Conservation (phyloP, 2,888 invertebrate species). For the Zhuqinia jingwanae region DNA sequence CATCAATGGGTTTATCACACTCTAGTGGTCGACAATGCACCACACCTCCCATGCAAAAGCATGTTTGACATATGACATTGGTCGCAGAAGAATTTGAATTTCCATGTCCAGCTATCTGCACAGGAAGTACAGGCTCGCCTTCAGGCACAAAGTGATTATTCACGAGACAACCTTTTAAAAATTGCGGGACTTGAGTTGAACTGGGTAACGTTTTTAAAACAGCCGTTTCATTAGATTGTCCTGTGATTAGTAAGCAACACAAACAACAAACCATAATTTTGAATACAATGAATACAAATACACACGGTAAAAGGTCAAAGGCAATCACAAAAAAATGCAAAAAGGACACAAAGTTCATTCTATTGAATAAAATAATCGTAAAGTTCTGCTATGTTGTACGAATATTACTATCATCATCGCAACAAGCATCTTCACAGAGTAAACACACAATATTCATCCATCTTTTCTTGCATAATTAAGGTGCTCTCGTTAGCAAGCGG, state of each 20-base stretch:
- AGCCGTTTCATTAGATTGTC: constrained; percentile 76
- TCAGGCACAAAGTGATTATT: constrained; percentile 85
- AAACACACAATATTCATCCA: too few relatives aligned
- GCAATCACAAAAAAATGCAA: too few relatives aligned
- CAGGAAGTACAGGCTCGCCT: constrained; percentile 86
- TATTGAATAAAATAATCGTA: too few relatives aligned
- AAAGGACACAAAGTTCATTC: too few relatives aligned
- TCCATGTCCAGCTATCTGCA: constrained; percentile 68
- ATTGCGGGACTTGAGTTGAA: constrained; percentile 77
- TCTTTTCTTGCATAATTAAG: too few relatives aligned
- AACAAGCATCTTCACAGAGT: too few relatives aligned
- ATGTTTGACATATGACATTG: constrained; percentile 85
- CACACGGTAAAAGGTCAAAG: too few relatives aligned
- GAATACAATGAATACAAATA: too few relatives aligned
- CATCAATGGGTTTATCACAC: constrained; percentile 88
- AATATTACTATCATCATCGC: background rate
- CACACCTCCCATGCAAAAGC: constrained; percentile 89
- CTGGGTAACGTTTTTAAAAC: constrained; percentile 76
- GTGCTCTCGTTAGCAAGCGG: too few relatives aligned
- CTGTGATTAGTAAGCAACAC: constrained; percentile 43
- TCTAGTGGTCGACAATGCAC: constrained; percentile 88
- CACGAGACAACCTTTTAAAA: constrained; percentile 85
- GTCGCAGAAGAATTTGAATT: constrained; percentile 9
- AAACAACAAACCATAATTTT: background rate
- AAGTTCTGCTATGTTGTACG: too few relatives aligned